phyloP scores from a whole-genome alignment of 2,888 invertebrate genomes.

The Rhagonycha fulva region DNA sequence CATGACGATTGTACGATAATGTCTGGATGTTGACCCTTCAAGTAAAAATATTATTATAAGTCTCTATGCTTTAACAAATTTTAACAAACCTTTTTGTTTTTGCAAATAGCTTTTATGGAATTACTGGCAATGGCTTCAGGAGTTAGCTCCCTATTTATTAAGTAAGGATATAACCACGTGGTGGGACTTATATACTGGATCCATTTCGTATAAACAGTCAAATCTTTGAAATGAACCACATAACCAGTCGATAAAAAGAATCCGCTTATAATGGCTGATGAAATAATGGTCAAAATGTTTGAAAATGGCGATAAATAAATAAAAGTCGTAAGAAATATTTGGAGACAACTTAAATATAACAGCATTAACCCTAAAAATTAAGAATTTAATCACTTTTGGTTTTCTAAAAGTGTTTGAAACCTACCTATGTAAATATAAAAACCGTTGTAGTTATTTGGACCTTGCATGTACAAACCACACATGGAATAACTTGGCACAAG shows the following conservation, averaged over 20 bases:
- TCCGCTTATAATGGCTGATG: slow-evolving; percentile 63
- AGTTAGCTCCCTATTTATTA: slow-evolving; percentile 69
- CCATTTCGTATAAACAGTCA: slow-evolving; percentile 69
- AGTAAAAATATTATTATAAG: slow-evolving; percentile 10
- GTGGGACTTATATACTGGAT: slow-evolving; percentile 72
- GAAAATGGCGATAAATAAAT: slow-evolving; percentile 70
- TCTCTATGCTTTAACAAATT: not conserved
- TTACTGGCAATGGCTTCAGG: slow-evolving; percentile 64
- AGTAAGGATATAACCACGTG: slow-evolving; percentile 71
- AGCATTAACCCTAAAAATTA: slow-evolving; percentile 67
- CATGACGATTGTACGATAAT: slow-evolving; percentile 85
- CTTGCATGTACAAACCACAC: slow-evolving; percentile 79
- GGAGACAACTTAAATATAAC: slow-evolving; percentile 69
- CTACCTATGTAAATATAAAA: slow-evolving; percentile 74
- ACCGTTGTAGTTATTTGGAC: slow-evolving; percentile 67
- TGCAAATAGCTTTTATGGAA: slow-evolving; percentile 62
- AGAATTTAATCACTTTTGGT: not conserved
- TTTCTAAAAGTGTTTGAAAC: slow-evolving; percentile 19
- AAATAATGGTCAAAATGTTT: slow-evolving; percentile 66
- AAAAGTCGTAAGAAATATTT: slow-evolving; percentile 69
- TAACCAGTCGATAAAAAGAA: slow-evolving; percentile 70
- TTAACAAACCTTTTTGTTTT: slow-evolving; percentile 71
- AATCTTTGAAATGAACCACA: slow-evolving; percentile 68
- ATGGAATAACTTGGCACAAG: slow-evolving; percentile 87
- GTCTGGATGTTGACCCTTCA: slow-evolving; percentile 80